These are phyloP conservation scores for Acrocephalus arundinaceus DNA, from an alignment of 2,113 vertebrate genomes.

Conservation along the genomic window DNA sequence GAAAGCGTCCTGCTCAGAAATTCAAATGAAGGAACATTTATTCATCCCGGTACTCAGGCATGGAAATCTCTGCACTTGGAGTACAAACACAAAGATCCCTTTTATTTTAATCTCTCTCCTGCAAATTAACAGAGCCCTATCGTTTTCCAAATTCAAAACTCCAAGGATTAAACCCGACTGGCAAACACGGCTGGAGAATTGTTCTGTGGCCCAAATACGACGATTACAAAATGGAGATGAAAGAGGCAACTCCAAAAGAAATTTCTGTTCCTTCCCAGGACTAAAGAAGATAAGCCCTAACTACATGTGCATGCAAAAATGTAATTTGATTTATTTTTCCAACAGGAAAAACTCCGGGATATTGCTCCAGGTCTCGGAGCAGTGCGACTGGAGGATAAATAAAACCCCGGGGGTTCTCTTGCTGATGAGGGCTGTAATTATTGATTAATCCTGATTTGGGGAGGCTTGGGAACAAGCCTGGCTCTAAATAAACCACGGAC, in stretches of 20 bases:
- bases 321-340: background rate
- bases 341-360: background rate
- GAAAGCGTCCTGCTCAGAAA: background rate
- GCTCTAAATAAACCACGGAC: fast-evolving
- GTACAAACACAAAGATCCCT: background rate
- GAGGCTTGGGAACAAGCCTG: background rate
- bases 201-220: background rate
- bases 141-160: background rate
- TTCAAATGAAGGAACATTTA: background rate
- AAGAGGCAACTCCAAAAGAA: background rate
- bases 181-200: background rate
- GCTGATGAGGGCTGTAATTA: background rate
- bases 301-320: background rate
- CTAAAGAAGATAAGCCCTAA: background rate
- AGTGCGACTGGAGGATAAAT: background rate
- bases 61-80: background rate
- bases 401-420: background rate
- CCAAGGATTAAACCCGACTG: background rate
- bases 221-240: background rate
- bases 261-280: background rate
- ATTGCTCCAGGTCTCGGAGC: background rate
- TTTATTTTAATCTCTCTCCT: background rate
- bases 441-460: background rate
- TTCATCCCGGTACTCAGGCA: background rate
- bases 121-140: background rate